These are phyloP conservation scores for Catocala fraxini DNA, from an alignment of 2,888 invertebrate species.

Conservation along the genomic window DNA sequence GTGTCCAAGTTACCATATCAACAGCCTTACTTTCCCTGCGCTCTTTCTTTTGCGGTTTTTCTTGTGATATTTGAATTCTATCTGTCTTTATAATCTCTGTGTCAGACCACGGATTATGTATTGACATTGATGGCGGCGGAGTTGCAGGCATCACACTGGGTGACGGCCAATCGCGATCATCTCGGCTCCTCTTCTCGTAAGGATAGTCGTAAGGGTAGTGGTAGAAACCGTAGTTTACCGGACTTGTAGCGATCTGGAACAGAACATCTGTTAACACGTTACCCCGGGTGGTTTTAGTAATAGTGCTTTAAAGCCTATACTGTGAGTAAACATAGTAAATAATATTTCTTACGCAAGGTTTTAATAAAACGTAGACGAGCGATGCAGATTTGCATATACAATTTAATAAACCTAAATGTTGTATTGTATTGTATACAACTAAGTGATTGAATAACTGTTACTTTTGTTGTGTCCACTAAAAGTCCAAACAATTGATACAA, in stretches of 20 bases:
- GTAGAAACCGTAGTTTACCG: slow-evolving; percentile 92
- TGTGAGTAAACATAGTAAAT: slow-evolving; percentile 34
- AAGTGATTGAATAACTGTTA: too few species aligned
- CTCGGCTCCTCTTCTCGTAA: slow-evolving; percentile 76
- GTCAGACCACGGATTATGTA: slow-evolving; percentile 60
- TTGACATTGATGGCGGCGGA: slow-evolving; percentile 60
- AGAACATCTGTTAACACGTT: slow-evolving; percentile 85
- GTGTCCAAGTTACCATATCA: slow-evolving; percentile 61
- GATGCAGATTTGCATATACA: too few species aligned
- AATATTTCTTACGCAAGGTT: background rate
- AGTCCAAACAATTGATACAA: too few species aligned
- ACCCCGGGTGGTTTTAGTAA: slow-evolving; percentile 67
- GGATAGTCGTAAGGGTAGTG: slow-evolving; percentile 85
- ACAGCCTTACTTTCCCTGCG: slow-evolving; percentile 40
- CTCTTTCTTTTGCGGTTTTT: slow-evolving; percentile 38
- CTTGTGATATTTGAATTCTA: slow-evolving; percentile 61
- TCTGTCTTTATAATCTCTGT: slow-evolving; percentile 65
- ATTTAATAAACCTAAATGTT: too few species aligned
- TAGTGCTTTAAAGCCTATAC: slow-evolving; percentile 69
- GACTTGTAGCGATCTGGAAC: slow-evolving; percentile 90
- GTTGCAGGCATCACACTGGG: slow-evolving; percentile 71
- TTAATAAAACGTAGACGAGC: background rate
- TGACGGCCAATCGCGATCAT: slow-evolving; percentile 71
- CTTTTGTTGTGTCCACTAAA: too few species aligned
- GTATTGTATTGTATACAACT: too few species aligned